phyloP scores from a whole-genome alignment of 1,140 invertebrate species.

The Saccostrea echinata region DNA sequence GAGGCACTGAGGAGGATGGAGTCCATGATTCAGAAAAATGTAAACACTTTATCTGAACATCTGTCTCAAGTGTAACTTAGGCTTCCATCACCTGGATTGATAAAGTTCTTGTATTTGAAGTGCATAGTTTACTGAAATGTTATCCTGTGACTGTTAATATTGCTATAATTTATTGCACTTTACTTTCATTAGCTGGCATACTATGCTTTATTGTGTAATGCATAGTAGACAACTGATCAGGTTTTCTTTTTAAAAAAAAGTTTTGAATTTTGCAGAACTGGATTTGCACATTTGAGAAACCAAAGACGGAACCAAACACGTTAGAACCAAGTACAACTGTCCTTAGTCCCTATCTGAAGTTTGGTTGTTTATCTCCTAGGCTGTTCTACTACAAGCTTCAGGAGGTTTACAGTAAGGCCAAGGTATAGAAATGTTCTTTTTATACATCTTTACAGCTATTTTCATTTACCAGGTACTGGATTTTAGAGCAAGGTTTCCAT shows the following conservation, averaged over 20 bases:
- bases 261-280: conserved; percentile 85
- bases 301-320: conserved; percentile 93
- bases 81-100: too few relatives aligned
- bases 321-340: conserved; percentile 89
- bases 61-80: too few relatives aligned
- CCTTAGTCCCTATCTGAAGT: conserved; percentile 91
- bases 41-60: conserved; percentile 46
- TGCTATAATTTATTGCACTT: too few relatives aligned
- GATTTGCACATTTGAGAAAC: conserved; percentile 92
- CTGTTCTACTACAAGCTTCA: conserved; percentile 91
- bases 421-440: conserved; percentile 50
- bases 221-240: not conserved
- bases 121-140: too few relatives aligned
- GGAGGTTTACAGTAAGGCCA: conserved; percentile 88
- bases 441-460: too few relatives aligned
- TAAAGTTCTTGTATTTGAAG: too few relatives aligned
- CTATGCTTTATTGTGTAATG: not conserved
- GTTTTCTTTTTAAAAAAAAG: not conserved
- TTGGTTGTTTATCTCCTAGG: conserved; percentile 92
- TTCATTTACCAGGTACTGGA: too few relatives aligned
- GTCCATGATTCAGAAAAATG: conserved; percentile 87
- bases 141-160: too few relatives aligned
- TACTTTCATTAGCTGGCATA: too few relatives aligned
- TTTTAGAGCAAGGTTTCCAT: too few relatives aligned
- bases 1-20: conserved; percentile 90